phyloP scores from a whole-genome alignment of 53 echinoderm and acorn worm genomes.

The Luidia sarsii region DNA sequence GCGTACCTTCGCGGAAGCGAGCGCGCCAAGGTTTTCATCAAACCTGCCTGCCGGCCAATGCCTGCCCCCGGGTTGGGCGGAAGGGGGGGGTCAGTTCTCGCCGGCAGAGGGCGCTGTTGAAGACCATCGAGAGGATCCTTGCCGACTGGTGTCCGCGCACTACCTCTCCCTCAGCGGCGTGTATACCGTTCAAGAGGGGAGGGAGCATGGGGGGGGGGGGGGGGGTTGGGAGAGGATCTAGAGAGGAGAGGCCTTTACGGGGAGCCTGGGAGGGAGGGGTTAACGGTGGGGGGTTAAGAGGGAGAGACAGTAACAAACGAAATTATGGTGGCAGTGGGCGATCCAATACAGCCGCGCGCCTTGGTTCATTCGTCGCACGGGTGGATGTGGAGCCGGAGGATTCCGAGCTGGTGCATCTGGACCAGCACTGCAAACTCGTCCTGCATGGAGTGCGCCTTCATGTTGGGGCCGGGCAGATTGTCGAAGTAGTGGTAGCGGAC shows the following conservation, averaged over 20 bases:
- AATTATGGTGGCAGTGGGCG: too few relatives aligned
- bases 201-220: not conserved
- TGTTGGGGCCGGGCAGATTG: constrained; percentile 9
- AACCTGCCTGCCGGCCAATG: too few relatives aligned
- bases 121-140: too few relatives aligned
- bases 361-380: constrained; percentile 5
- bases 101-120: not conserved
- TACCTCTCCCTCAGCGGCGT: not conserved
- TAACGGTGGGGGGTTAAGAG: too few relatives aligned
- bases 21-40: too few relatives aligned
- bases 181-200: not conserved
- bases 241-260: too few relatives aligned
- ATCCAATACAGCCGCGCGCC: too few relatives aligned
- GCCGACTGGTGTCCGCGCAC: not conserved
- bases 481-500: constrained; percentile 56
- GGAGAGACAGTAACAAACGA: too few relatives aligned
- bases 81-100: not conserved
- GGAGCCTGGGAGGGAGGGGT: too few relatives aligned
- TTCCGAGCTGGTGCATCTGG: constrained; percentile 32
- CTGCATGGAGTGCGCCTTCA: constrained; percentile 15
- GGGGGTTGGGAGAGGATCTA: not conserved
- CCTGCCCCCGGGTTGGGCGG: too few relatives aligned
- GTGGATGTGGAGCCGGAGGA: constrained; percentile 18
- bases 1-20: too few relatives aligned
- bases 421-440: constrained; percentile 31